These are phyloP conservation scores for Sinocyclocheilus anophthalmus DNA, from an alignment of 2,113 vertebrate genomes.

Conservation along the genomic window DNA sequence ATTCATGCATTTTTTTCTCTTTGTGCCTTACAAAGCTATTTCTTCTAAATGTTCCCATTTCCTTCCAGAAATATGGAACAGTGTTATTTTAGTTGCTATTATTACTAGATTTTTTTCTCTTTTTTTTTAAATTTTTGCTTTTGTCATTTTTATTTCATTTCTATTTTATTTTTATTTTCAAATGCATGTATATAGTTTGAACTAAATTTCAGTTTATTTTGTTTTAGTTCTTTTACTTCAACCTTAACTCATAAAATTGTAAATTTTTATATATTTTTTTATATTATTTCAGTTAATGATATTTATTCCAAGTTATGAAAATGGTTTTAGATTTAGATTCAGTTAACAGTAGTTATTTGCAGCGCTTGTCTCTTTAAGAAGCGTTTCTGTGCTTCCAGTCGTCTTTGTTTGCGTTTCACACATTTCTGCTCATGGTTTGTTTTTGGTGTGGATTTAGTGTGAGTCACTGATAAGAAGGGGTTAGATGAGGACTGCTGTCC, in stretches of 20 bases:
- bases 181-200: too few relatives aligned
- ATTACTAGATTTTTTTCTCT: neutral
- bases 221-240: too few relatives aligned
- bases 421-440: neutral
- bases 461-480: constrained; percentile 47
- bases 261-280: too few relatives aligned
- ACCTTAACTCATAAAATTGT: too few relatives aligned
- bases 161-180: too few relatives aligned
- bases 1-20: neutral
- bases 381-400: constrained; percentile 20
- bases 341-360: neutral
- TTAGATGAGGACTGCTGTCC: neutral
- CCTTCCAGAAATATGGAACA: neutral
- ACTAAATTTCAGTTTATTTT: too few relatives aligned
- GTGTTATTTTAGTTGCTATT: neutral
- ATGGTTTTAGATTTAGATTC: neutral
- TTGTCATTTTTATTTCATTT: too few relatives aligned
- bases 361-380: neutral
- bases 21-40: neutral
- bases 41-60: too few relatives aligned
- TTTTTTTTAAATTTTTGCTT: too few relatives aligned
- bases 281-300: too few relatives aligned
- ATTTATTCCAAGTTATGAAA: too few relatives aligned
- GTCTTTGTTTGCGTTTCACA: constrained; percentile 42
- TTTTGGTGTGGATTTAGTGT: constrained; percentile 30